A percentile compares a stretch with the other conserved stretches of the same genome.
Evolutionary conservation across 2,888 invertebrate genomes (phyloP).

Genomic region (Ophion costatus): DNA sequence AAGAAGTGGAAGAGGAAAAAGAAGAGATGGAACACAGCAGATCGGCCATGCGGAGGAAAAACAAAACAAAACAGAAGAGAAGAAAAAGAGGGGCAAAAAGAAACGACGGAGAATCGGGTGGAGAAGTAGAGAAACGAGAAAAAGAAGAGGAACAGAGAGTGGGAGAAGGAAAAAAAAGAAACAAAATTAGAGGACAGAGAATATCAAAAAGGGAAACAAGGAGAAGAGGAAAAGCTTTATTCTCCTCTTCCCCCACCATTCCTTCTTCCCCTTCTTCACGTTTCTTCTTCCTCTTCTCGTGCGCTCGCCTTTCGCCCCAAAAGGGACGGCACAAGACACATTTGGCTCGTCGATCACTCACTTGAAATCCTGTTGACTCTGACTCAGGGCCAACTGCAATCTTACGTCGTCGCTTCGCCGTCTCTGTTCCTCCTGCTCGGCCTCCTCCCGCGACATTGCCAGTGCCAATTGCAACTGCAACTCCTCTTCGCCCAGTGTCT

Average conservation of each 20-base stretch:
- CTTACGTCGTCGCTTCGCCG: constrained; percentile 98
- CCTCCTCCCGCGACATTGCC: constrained; percentile 99
- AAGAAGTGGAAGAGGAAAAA: background rate
- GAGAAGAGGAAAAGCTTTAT: constrained; percentile 9
- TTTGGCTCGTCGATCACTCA: constrained; percentile 82
- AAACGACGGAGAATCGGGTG: no score
- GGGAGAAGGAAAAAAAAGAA: background rate
- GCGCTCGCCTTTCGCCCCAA: background rate
- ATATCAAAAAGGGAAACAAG: background rate
- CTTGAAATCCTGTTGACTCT: constrained; percentile 97
- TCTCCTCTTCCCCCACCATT: background rate
- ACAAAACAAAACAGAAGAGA: no score
- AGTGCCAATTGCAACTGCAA: constrained; percentile 98
- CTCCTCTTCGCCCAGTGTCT: constrained; percentile 99
- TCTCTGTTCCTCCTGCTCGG: constrained; percentile 97
- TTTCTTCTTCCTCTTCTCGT: background rate
- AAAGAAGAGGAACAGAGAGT: no score
- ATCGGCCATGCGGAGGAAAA: no score
- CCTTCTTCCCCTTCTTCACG: background rate
- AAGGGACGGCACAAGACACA: background rate
- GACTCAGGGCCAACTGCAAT: constrained; percentile 96
- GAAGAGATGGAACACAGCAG: no score
- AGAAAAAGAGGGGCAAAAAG: no score
- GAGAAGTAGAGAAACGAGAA: no score
- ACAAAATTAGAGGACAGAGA: background rate